phyloP scores from a whole-genome alignment of 2,113 vertebrate species.

The Oreochromis niloticus region DNA sequence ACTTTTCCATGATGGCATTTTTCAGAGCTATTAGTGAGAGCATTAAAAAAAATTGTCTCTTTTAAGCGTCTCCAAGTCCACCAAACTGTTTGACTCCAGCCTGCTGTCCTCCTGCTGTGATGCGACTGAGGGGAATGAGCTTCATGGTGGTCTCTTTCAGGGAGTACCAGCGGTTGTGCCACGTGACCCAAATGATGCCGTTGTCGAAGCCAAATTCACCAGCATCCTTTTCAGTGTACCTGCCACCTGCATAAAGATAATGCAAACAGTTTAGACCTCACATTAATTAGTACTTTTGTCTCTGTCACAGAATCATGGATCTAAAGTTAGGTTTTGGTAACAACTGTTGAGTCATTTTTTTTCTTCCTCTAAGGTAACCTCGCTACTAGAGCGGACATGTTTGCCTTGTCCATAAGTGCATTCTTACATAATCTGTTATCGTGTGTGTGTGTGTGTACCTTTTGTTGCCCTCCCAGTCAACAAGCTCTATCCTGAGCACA shows the following conservation, averaged over 20 bases:
- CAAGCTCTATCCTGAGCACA: conserved; percentile 82
- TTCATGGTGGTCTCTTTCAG: conserved; percentile 94
- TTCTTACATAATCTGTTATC: conserved; percentile 26
- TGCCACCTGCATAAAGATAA: conserved; percentile 73
- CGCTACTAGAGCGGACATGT: neutral
- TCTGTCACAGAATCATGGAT: neutral
- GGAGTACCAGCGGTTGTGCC: conserved; percentile 90
- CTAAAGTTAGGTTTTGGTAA: neutral
- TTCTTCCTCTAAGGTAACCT: neutral
- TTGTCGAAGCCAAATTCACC: conserved; percentile 80
- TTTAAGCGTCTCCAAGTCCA: conserved; percentile 45
- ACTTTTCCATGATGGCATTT: neutral
- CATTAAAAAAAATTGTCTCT: neutral
- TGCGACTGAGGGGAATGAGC: conserved; percentile 85
- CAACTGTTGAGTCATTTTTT: neutral
- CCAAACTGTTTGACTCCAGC: conserved; percentile 72
- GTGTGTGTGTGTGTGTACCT: conserved; percentile 59
- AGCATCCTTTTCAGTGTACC: conserved; percentile 75
- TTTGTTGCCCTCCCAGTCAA: conserved; percentile 82
- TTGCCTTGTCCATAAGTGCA: neutral
- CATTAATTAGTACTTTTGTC: neutral
- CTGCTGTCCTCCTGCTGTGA: conserved; percentile 73
- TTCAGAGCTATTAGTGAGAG: neutral
- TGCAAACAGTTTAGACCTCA: neutral
- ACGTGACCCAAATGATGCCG: conserved; percentile 93